Base-by-base conservation (phyloP, 2,113 vertebrate species). In the Bostrychus sinensis region DNA sequence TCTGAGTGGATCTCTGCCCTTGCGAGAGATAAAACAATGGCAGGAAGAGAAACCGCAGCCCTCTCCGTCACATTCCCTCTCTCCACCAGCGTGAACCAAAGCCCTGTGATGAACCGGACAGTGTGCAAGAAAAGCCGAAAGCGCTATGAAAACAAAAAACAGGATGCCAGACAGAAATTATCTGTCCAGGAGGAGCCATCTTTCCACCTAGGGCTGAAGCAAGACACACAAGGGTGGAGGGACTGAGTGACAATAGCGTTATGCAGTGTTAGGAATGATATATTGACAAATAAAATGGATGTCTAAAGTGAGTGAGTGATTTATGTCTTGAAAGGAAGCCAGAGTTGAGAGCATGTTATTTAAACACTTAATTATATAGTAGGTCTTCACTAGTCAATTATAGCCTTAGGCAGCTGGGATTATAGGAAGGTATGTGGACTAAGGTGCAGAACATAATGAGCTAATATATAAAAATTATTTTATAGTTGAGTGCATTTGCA, bases 71-170 rank as follows among this genome's bases (percentile, higher is more conserved):
- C 63, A 57, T 39, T 48, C 25, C 12, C 43, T 41, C 61, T 11
- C 25, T 51, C n/a, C 6, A 26, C 66, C 22, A 7, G 23, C 16
- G 2, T 30, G n/a, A 14, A 20, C 28, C 17, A 30, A 13, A 57
- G 13, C 32, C 28, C 16, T 20, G 51, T 20, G 51, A 50, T 81
- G 75, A 72, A 60, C 38, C 50, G 48, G 59, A 45, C 64, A 46
- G 56, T 72, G 77, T 80, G 69, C 61, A 76, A 80, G 75, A 83
- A 82, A 74, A 6, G 68, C 78, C 60, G 59, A 61, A 65, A 28
- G 60, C 64, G 67, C 60, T 87, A 73, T 79, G 76, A 87, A 85
- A 90, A 88, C 80, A 87, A 91, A 88, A 30, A 90, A 91, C 90
- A 91, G 88, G 90, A 91, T 78, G 75, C 53, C 54, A 68, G 59